phyloP scores from a whole-genome alignment of 2,888 invertebrate genomes.

The Baronia brevicornis region DNA sequence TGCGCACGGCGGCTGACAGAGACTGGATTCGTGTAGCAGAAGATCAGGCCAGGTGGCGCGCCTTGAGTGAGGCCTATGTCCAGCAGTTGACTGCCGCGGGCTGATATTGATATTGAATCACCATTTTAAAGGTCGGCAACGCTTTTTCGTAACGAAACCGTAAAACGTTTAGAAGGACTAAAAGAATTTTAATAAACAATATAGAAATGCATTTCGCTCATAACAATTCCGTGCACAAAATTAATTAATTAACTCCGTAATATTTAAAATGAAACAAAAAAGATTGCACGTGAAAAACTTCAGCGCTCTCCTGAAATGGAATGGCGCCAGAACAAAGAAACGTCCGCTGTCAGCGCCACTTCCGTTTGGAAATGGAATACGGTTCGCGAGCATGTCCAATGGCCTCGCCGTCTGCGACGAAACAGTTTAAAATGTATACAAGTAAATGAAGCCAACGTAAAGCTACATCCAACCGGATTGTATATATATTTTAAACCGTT shows the following conservation, averaged over 20 bases:
- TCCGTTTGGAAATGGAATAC: conserved; percentile 60
- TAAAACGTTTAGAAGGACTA: too few relatives aligned
- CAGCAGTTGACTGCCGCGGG: too few relatives aligned
- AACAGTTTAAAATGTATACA: conserved; percentile 15
- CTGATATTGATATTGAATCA: too few relatives aligned
- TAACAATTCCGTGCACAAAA: neutral
- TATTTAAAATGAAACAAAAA: conserved; percentile 12
- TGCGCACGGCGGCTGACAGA: too few relatives aligned
- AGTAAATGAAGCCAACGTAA: too few relatives aligned
- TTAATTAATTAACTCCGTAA: conserved; percentile 13
- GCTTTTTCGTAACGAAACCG: too few relatives aligned
- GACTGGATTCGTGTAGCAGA: too few relatives aligned
- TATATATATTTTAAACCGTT: too few relatives aligned
- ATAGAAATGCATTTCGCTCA: neutral
- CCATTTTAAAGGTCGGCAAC: too few relatives aligned
- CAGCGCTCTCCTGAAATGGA: conserved; percentile 44
- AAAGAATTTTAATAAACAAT: neutral
- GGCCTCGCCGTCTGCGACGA: conserved; percentile 32
- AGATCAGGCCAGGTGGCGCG: neutral
- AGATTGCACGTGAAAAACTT: conserved; percentile 34
- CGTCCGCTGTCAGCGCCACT: conserved; percentile 61
- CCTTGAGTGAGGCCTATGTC: too few relatives aligned
- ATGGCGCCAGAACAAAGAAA: conserved; percentile 53
- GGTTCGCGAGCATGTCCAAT: conserved; percentile 33
- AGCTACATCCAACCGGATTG: too few relatives aligned